Conservation (phyloP, 2,113 vertebrate species). For the Lichenostomus cassidix region DNA sequence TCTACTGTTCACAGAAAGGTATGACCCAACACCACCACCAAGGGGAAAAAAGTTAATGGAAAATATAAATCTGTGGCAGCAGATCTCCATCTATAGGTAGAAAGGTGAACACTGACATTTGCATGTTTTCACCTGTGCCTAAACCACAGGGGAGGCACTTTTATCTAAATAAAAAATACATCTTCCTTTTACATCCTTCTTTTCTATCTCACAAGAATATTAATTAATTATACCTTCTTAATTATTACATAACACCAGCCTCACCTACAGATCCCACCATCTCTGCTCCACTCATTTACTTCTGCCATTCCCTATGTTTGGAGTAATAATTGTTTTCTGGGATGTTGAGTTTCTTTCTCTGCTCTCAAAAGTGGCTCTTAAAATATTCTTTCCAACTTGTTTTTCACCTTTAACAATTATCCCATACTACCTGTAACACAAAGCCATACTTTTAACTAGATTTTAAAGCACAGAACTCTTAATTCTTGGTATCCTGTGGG, state of each 20-base stretch:
- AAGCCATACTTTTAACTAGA: not conserved
- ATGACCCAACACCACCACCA: not conserved
- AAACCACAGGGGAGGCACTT: not conserved
- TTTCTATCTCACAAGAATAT: not conserved
- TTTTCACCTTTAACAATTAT: not conserved
- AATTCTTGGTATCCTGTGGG: not conserved
- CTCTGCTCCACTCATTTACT: not conserved
- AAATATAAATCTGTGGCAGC: not conserved
- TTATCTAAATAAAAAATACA: not conserved
- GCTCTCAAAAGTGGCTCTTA: not conserved
- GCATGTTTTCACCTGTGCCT: not conserved
- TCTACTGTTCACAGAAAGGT: not conserved
- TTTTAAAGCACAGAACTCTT: not conserved
- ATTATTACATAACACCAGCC: not conserved
- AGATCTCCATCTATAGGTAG: constrained; percentile 15
- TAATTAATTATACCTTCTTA: not conserved
- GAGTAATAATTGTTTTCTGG: not conserved
- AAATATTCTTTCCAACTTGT: not conserved
- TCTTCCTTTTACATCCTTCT: not conserved
- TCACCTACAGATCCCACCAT: not conserved
- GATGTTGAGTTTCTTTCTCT: not conserved
- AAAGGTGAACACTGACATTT: not conserved
- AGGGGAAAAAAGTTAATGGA: not conserved
- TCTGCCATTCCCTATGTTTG: rapidly evolving
- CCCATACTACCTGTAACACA: not conserved